Conservation (phyloP, 2,113 vertebrate genomes). For the Oryzias woworae region DNA sequence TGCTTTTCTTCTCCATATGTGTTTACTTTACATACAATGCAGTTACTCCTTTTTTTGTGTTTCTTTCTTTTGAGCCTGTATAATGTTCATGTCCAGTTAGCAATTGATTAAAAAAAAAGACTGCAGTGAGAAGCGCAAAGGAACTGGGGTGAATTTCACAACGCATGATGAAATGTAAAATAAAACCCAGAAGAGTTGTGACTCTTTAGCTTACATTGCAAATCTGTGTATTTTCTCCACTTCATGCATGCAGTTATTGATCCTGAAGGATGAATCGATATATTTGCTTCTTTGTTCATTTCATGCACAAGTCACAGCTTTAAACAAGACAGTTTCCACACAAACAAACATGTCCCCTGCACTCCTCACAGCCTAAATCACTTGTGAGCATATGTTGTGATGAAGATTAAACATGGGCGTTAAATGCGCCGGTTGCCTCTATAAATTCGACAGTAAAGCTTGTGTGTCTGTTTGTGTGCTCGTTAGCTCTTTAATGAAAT, state of each 20-base stretch:
- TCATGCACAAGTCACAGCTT: slow-evolving; percentile 18
- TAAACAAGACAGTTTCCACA: slow-evolving; percentile 14
- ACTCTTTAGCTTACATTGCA: slow-evolving; percentile 27
- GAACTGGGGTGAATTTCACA: no score
- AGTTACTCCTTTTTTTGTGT: slow-evolving; percentile 39
- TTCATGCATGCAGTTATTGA: slow-evolving; percentile 22
- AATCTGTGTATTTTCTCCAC: slow-evolving; percentile 20
- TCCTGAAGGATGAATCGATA: slow-evolving; percentile 8
- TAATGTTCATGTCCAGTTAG: slow-evolving; percentile 34
- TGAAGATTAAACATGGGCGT: slow-evolving; percentile 57
- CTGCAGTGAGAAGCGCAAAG: background rate
- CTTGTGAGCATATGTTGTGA: slow-evolving; percentile 59
- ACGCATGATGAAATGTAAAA: no score
- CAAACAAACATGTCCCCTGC: slow-evolving; percentile 20
- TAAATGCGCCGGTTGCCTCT: slow-evolving; percentile 60
- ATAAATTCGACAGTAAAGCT: slow-evolving; percentile 60
- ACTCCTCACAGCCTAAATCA: slow-evolving; percentile 28
- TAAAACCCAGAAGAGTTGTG: no score
- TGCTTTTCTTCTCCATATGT: slow-evolving; percentile 14
- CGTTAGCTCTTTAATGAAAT: slow-evolving; percentile 66
- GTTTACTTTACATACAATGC: slow-evolving; percentile 37
- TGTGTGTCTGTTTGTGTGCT: slow-evolving; percentile 51
- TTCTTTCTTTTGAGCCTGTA: slow-evolving; percentile 3
- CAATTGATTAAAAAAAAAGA: slow-evolving; percentile 21
- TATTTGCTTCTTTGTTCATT: slow-evolving; percentile 33